Percentiles rank a stretch among this genome's conserved stretches.
Conservation (phyloP, 2,888 invertebrate species). For the Drosophila cognata region DNA sequence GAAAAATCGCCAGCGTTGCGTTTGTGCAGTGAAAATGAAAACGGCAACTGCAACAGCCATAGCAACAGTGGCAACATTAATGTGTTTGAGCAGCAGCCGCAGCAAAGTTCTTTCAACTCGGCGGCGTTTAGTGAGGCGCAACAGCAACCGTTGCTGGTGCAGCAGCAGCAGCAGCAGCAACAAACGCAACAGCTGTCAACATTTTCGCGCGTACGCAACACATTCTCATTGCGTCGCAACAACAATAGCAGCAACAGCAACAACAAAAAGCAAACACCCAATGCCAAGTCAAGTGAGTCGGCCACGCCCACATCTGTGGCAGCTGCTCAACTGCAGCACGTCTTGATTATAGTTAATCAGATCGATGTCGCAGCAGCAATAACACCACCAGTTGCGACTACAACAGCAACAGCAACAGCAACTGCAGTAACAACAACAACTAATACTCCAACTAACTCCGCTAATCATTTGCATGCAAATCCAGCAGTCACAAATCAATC, state of each 20-base stretch:
- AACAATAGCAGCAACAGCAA: slow-evolving; percentile 42
- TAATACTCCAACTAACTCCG: slow-evolving; percentile 55
- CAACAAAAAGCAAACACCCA: slow-evolving; percentile 50
- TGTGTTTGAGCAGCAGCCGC: slow-evolving; percentile 73
- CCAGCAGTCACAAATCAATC: slow-evolving; percentile 44
- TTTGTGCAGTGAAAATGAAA: slow-evolving; percentile 62
- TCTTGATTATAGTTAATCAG: slow-evolving; percentile 72
- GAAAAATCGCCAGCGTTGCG: slow-evolving; percentile 53
- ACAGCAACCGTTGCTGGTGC: slow-evolving; percentile 41
- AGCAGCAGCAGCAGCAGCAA: slow-evolving; percentile 43
- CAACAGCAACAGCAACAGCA: slow-evolving; percentile 17
- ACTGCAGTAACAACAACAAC: slow-evolving; percentile 26
- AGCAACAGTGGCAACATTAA: slow-evolving; percentile 53
- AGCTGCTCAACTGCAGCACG: slow-evolving; percentile 46
- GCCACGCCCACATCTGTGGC: slow-evolving; percentile 36
- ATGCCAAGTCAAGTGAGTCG: slow-evolving; percentile 76
- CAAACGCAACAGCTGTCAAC: slow-evolving; percentile 73
- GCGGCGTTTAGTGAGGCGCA: slow-evolving; percentile 68
- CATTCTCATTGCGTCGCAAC: slow-evolving; percentile 67
- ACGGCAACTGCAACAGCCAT: slow-evolving; percentile 28
- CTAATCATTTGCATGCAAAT: slow-evolving; percentile 61
- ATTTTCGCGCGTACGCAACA: slow-evolving; percentile 82
- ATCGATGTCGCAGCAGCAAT: slow-evolving; percentile 56
- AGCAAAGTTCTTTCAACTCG: slow-evolving; percentile 76
- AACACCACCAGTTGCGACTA: slow-evolving; percentile 23